Conservation (phyloP, 2,113 vertebrate genomes). For the Diphyllodes magnificus region DNA sequence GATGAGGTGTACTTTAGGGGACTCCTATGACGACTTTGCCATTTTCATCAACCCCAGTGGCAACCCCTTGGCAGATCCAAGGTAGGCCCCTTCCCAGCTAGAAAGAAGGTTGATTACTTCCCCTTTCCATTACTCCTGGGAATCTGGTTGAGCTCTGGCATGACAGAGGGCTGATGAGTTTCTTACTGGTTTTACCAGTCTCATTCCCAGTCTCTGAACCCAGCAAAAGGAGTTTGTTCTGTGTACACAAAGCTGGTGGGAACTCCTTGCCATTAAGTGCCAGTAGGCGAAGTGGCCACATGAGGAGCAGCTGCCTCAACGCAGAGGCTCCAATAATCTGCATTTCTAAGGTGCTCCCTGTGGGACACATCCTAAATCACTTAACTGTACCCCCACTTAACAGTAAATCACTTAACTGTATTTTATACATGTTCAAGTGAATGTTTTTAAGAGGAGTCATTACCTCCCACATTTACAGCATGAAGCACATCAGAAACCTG, state of each 20-base stretch:
- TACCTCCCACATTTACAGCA: background rate
- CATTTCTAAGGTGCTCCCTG: background rate
- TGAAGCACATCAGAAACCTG: background rate
- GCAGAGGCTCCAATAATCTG: background rate
- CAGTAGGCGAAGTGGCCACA: background rate
- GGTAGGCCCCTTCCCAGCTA: background rate
- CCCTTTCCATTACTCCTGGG: background rate
- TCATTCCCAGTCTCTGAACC: background rate
- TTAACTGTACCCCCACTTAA: background rate
- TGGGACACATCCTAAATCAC: background rate
- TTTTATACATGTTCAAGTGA: background rate
- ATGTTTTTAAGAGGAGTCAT: background rate
- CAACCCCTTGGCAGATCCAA: background rate
- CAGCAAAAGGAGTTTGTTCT: background rate
- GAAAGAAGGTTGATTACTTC: background rate
- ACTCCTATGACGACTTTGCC: background rate
- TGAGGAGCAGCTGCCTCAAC: background rate
- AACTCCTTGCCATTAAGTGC: background rate
- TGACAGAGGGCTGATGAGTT: background rate
- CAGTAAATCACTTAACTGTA: background rate
- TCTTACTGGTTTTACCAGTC: background rate
- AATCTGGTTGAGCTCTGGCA: background rate
- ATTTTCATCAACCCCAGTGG: background rate
- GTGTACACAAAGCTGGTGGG: background rate
- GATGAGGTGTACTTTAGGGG: background rate